A percentile compares a stretch with the other conserved stretches of the same genome.
phyloP scores from a whole-genome alignment of 2,113 vertebrate species.

The Scomber colias region DNA sequence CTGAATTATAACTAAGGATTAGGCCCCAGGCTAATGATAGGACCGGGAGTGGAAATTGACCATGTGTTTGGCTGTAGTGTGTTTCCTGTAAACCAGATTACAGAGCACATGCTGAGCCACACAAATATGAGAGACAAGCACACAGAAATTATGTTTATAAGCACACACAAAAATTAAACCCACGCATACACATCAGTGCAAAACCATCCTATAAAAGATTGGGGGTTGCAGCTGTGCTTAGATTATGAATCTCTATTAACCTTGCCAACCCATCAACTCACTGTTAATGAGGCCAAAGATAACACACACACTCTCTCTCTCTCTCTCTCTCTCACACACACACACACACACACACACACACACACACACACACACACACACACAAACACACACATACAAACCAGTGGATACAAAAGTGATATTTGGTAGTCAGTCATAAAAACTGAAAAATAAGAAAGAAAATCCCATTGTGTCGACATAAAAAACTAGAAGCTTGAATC shows the following conservation, averaged over 20 bases:
- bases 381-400: conserved; percentile 31
- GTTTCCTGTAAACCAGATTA: conserved; percentile 80
- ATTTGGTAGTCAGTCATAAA: neutral
- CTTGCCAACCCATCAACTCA: conserved; percentile 71
- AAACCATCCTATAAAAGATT: conserved; percentile 57
- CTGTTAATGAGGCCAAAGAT: conserved; percentile 74
- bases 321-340: conserved; percentile 9
- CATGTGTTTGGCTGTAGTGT: conserved; percentile 70
- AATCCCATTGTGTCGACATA: neutral
- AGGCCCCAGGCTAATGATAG: conserved; percentile 74
- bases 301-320: conserved; percentile 14
- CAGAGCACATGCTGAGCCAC: conserved; percentile 59
- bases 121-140: conserved; percentile 60
- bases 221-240: conserved; percentile 69
- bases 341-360: conserved; percentile 21
- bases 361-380: conserved; percentile 16
- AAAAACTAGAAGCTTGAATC: neutral
- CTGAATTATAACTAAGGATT: conserved; percentile 85
- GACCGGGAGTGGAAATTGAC: conserved; percentile 63
- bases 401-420: neutral
- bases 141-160: conserved; percentile 55
- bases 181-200: conserved; percentile 43
- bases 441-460: neutral
- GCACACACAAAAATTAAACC: conserved; percentile 56
- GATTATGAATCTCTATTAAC: conserved; percentile 82